phyloP scores from a whole-genome alignment of 2,113 vertebrate genomes.

The Kryptolebias marmoratus region DNA sequence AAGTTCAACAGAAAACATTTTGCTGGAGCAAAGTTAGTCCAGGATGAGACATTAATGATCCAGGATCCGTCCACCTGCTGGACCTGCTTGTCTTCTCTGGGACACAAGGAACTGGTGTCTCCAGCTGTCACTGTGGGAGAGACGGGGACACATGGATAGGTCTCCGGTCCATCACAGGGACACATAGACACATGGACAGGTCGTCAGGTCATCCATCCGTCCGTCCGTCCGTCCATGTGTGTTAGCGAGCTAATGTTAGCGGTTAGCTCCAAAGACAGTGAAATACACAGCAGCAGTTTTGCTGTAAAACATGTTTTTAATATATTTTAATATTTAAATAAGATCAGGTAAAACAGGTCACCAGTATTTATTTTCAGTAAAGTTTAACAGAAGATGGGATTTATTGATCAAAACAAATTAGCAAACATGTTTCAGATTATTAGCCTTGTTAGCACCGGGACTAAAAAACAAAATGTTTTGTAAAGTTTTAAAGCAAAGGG shows the following conservation, averaged over 20 bases:
- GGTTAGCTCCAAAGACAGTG: not conserved
- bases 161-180: too few relatives aligned
- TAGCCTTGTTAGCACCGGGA: not conserved
- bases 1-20: not conserved
- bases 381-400: not conserved
- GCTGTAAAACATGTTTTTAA: conserved; percentile 7
- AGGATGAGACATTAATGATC: too few relatives aligned
- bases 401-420: not conserved
- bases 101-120: too few relatives aligned
- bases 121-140: too few relatives aligned
- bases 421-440: too few relatives aligned
- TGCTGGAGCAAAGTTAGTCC: not conserved
- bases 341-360: not conserved
- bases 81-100: too few relatives aligned
- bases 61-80: too few relatives aligned
- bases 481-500: too few relatives aligned
- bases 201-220: too few relatives aligned
- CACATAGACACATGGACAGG: too few relatives aligned
- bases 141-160: too few relatives aligned
- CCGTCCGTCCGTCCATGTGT: not conserved
- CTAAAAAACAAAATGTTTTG: not conserved
- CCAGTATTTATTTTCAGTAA: not conserved
- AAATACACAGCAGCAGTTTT: not conserved
- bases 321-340: conserved; percentile 10
- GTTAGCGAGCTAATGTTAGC: not conserved